Base-by-base conservation (phyloP, 2,888 invertebrate species). In the Lasioglossum calceatum region DNA sequence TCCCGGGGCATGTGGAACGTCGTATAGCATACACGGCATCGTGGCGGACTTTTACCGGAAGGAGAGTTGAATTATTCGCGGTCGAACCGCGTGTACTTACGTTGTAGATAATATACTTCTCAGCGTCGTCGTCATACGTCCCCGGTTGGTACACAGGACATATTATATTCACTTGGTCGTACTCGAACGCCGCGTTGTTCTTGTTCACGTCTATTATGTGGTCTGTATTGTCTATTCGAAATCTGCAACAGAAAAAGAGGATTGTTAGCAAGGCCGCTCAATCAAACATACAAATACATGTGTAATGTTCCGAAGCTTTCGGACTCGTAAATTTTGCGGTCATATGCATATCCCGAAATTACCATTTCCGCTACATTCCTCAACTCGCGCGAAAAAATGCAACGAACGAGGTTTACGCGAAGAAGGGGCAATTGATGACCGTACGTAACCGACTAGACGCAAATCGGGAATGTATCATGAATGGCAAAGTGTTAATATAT, bases 141-240 rank as follows among this genome's bases (percentile, higher is more conserved):
- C 98, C 98, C 44, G 98, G 98, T 85, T 97, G 97, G 95, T 99
- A 99, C 84, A 98, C 98, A 77, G 99, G 99, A 96, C 99, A 99
- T 95, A 99, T 98, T 95, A 99, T 98, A 95, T 99, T 98, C 94
- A 99, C 98, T 96, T 99, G 99, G 95, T 99, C 99, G 95, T 98
- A 99, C 95, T 99, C 98, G 95, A 98, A 98, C 94, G 98, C 98
- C 92, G 97, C 97, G 95, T 99, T 99, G 92, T 98, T 98, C 96
- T 98, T 98, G 96, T 99, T 99, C 93, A 99, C 98, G 96, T 99
- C 99, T 95, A 99, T 98, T 95, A 99, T 98, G 96, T 99, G 98
- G 96, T 99, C 99, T 76, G 99, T 99, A 96, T 99, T 99, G 97
- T 99, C 99, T 97, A 99, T 99, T 96, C 99, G 97, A 96, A 99